These are phyloP conservation scores for Trichonephila clavata DNA, from an alignment of 1,140 invertebrate species.

Conservation along the genomic window DNA sequence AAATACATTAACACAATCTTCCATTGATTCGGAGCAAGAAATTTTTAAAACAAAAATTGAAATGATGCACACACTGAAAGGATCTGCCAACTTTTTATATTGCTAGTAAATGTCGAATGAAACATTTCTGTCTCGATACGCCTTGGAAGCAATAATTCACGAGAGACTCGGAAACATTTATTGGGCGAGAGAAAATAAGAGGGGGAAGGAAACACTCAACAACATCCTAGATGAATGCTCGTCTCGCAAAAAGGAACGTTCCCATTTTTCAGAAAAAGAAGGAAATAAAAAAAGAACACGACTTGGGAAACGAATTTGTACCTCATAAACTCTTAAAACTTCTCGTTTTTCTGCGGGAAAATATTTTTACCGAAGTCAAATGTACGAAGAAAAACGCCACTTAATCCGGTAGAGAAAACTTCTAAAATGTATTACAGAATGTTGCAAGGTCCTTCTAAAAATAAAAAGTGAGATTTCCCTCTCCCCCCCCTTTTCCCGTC, in stretches of 20 bases:
- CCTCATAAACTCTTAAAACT: conserved; percentile 27
- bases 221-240: background rate
- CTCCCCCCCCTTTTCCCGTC: background rate
- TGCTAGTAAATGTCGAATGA: background rate
- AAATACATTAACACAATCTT: background rate
- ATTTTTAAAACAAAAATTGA: background rate
- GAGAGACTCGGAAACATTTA: background rate
- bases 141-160: background rate
- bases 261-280: background rate
- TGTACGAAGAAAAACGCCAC: background rate
- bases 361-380: conserved; percentile 24
- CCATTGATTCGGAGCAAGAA: background rate
- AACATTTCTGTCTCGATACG: background rate
- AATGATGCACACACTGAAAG: background rate
- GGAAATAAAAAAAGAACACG: no score
- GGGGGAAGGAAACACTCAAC: background rate
- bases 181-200: background rate
- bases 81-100: background rate
- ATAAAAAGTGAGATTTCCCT: background rate
- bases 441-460: conserved; percentile 25
- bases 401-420: background rate
- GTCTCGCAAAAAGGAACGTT: background rate
- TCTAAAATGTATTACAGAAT: background rate
- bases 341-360: background rate
- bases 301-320: conserved; percentile 1